These are phyloP conservation scores for Cyanoramphus novaezelandiae DNA, from an alignment of 2,113 vertebrate genomes.

Conservation along the genomic window DNA sequence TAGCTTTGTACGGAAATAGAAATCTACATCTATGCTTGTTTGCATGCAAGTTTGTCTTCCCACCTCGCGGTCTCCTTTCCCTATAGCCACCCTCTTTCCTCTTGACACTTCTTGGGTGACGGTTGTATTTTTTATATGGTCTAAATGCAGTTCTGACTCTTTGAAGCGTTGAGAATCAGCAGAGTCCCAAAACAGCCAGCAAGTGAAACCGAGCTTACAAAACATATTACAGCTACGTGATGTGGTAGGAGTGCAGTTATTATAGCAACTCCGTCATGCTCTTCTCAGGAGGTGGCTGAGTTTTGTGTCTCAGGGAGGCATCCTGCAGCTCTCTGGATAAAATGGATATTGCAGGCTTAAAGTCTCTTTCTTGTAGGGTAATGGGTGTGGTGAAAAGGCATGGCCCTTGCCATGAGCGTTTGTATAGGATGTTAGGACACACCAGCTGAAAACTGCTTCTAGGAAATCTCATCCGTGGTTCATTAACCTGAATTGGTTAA, in stretches of 20 bases:
- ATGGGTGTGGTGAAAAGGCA: not conserved
- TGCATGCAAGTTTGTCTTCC: not conserved
- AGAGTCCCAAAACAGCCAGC: not conserved
- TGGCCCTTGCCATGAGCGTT: not conserved
- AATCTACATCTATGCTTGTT: not conserved
- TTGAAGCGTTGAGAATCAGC: not conserved
- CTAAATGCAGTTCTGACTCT: not conserved
- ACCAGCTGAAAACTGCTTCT: not conserved
- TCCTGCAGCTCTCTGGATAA: not conserved
- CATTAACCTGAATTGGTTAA: constrained; percentile 18
- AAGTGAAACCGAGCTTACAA: not conserved
- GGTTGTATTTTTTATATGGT: not conserved
- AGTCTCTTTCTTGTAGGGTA: not conserved
- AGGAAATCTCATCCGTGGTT: not conserved
- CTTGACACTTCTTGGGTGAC: not conserved
- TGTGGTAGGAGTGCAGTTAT: not conserved
- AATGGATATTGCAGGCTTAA: not conserved
- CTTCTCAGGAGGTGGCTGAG: not conserved
- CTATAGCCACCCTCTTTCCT: not conserved
- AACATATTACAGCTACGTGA: not conserved
- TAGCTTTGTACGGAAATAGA: not conserved
- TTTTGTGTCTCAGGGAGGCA: not conserved
- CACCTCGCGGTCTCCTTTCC: not conserved
- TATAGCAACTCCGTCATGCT: not conserved
- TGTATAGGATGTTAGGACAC: not conserved